A percentile compares a stretch with the other conserved stretches of the same genome.
phyloP scores from a whole-genome alignment of 2,888 invertebrate species.

The Orthosia gothica region DNA sequence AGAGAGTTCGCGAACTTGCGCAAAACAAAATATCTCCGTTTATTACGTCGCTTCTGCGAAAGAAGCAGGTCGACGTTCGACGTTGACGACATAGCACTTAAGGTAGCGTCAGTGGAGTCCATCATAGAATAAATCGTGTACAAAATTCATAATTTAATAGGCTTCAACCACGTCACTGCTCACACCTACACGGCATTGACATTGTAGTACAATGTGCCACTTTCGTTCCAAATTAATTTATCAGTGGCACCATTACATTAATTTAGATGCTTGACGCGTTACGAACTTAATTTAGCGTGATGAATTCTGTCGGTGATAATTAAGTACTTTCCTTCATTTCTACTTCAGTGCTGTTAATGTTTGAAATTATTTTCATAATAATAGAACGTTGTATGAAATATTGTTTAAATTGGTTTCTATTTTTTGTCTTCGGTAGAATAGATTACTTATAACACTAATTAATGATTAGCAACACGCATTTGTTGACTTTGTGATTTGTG shows the following conservation, averaged over 20 bases:
- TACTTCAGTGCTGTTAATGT: constrained; percentile 11
- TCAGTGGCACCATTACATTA: constrained; percentile 50
- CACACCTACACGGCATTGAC: constrained; percentile 43
- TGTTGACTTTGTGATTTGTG: background rate
- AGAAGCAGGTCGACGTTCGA: background rate
- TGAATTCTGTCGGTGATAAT: constrained; percentile 29
- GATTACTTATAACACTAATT: background rate
- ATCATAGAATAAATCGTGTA: background rate
- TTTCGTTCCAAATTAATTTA: constrained; percentile 51
- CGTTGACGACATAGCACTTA: background rate
- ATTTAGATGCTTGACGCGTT: constrained; percentile 31
- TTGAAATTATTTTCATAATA: constrained; percentile 6
- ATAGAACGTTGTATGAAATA: background rate
- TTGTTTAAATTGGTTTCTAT: background rate
- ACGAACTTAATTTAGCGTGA: constrained; percentile 33
- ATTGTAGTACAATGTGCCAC: constrained; percentile 49
- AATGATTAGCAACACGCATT: background rate
- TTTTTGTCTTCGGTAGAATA: constrained; percentile 9
- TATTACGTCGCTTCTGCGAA: too few relatives aligned
- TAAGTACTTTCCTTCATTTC: constrained; percentile 18
- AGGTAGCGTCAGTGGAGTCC: background rate
- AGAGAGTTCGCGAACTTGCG: too few relatives aligned
- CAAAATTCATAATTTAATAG: constrained; percentile 25
- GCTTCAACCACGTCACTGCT: constrained; percentile 20
- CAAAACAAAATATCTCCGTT: too few relatives aligned